These are phyloP conservation scores for Cephus cinctus DNA, from an alignment of 1,140 invertebrate genomes.

Conservation along the genomic window DNA sequence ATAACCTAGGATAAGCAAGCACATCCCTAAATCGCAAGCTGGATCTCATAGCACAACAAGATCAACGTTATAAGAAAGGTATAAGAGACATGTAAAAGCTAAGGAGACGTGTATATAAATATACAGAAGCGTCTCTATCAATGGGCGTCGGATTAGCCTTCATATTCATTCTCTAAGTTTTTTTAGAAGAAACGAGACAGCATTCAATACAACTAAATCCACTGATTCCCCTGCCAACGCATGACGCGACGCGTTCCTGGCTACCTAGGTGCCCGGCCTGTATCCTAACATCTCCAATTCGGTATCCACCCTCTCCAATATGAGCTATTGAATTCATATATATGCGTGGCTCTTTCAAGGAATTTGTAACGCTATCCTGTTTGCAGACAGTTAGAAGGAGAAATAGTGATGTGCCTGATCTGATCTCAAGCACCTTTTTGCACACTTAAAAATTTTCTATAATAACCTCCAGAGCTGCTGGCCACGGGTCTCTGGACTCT, in stretches of 20 bases:
- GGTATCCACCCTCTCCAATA: not conserved
- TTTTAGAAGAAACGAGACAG: not conserved
- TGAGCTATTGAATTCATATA: not conserved
- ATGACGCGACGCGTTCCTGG: too few relatives aligned
- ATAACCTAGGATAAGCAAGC: slow-evolving; percentile 23
- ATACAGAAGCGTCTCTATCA: not conserved
- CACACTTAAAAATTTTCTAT: not conserved
- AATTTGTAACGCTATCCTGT: too few relatives aligned
- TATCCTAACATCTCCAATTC: not conserved
- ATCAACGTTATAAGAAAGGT: not conserved
- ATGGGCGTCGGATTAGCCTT: not conserved
- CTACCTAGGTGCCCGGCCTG: not conserved
- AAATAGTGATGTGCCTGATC: not conserved
- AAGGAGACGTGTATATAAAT: slow-evolving; percentile 1
- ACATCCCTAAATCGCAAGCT: too few relatives aligned
- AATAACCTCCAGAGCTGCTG: not conserved
- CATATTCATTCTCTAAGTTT: not conserved
- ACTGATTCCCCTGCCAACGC: slow-evolving; percentile 1
- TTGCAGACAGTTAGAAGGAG: not conserved
- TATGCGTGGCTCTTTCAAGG: not conserved
- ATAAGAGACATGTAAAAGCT: not conserved
- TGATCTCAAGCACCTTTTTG: not conserved
- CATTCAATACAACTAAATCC: not conserved
- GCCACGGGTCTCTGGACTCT: not conserved
- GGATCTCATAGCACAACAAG: too few relatives aligned